Conservation (phyloP, 1,140 invertebrate genomes). For the Drosophila parvula region DNA sequence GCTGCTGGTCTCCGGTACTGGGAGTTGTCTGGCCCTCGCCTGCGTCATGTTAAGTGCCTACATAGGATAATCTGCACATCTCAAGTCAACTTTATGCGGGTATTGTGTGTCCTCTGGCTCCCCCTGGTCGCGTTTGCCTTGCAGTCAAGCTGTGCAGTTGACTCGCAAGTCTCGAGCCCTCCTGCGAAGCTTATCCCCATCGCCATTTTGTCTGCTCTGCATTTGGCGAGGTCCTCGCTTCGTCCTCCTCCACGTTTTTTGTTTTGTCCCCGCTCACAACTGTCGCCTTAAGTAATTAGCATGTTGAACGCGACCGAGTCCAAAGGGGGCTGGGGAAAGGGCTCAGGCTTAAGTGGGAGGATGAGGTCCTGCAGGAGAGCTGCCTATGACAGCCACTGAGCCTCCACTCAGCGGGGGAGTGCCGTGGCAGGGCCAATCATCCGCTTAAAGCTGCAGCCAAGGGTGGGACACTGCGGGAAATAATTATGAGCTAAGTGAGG, state of each 20-base stretch:
- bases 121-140: conserved; percentile 3
- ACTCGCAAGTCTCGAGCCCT: conserved; percentile 44
- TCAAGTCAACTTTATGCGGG: conserved; percentile 66
- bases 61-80: conserved; percentile 77
- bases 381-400: conserved; percentile 34
- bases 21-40: conserved; percentile 29
- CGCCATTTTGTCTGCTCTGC: conserved; percentile 43
- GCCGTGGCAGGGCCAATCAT: conserved; percentile 46
- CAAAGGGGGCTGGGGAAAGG: background rate
- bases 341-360: conserved; percentile 1
- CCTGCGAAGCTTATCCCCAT: conserved; percentile 21
- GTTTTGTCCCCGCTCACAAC: conserved; percentile 9
- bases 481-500: background rate
- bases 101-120: conserved; percentile 57
- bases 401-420: conserved; percentile 2
- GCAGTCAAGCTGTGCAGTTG: conserved; percentile 77
- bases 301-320: conserved; percentile 39
- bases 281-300: conserved; percentile 75
- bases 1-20: conserved; percentile 7
- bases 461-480: conserved; percentile 1
- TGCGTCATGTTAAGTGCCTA: conserved; percentile 74
- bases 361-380: conserved; percentile 1
- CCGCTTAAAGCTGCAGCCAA: conserved; percentile 1
- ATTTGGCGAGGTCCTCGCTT: conserved; percentile 43
- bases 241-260: conserved; percentile 14